A percentile compares a stretch with the other conserved stretches of the same genome.
These are phyloP conservation scores for Rhagophthalmus giganteus DNA, from an alignment of 2,888 invertebrate genomes.

Conservation along the genomic window DNA sequence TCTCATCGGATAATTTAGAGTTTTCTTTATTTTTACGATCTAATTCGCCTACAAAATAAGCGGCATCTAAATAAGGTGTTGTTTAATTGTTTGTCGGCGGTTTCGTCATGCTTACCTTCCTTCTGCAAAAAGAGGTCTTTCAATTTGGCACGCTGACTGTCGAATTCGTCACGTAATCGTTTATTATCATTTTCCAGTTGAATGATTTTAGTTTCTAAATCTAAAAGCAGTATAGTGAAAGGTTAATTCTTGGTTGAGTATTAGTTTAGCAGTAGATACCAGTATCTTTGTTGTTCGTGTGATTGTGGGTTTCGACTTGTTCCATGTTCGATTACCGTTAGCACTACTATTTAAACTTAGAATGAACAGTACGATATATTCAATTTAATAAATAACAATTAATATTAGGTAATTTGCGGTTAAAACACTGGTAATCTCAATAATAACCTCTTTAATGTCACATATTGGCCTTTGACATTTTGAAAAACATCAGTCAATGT, in stretches of 20 bases:
- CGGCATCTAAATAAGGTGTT: constrained; percentile 1
- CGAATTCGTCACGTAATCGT: constrained; percentile 82
- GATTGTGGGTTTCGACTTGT: background rate
- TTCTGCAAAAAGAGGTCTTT: constrained; percentile 91
- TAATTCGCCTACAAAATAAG: constrained; percentile 62
- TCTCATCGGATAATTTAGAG: constrained; percentile 56
- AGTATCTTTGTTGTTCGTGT: background rate
- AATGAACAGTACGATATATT: too few species aligned
- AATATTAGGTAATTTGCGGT: too few species aligned
- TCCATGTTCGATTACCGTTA: background rate
- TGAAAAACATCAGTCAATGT: too few species aligned
- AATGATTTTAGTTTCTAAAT: constrained; percentile 39
- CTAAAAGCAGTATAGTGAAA: constrained; percentile 18
- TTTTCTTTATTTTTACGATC: constrained; percentile 64
- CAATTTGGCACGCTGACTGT: constrained; percentile 87
- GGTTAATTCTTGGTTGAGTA: background rate
- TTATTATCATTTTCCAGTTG: constrained; percentile 62
- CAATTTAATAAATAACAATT: background rate
- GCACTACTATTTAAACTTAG: too few species aligned
- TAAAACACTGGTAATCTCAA: background rate
- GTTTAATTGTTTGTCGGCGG: too few species aligned
- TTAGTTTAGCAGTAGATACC: background rate
- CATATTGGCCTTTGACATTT: background rate
- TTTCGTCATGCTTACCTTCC: constrained; percentile 79
- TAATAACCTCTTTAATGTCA: background rate